phyloP scores from a whole-genome alignment of 2,113 vertebrate genomes.

The Cyphomyrus discorhynchus region DNA sequence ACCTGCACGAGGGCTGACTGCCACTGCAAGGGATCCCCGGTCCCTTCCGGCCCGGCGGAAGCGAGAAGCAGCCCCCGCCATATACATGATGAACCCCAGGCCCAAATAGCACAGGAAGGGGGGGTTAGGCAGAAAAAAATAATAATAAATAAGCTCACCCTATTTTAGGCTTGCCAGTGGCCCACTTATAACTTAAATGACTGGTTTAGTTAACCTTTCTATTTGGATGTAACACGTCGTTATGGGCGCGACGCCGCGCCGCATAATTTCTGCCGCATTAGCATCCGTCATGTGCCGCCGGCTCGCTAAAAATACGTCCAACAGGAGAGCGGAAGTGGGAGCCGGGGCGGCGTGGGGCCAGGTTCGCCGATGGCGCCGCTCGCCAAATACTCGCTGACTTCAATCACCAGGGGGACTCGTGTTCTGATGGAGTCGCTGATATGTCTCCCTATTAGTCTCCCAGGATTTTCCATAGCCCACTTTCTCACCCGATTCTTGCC shows the following conservation, averaged over 20 bases:
- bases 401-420: constrained; percentile 80
- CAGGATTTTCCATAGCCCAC: constrained; percentile 73
- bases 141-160: constrained; percentile 22
- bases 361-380: constrained; percentile 62
- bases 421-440: constrained; percentile 88
- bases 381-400: constrained; percentile 83
- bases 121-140: neutral
- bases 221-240: constrained; percentile 64
- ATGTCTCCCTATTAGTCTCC: constrained; percentile 81
- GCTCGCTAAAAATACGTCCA: constrained; percentile 66
- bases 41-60: neutral
- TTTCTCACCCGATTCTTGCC: constrained; percentile 77
- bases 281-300: constrained; percentile 67
- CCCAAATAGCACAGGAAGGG: neutral
- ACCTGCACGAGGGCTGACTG: neutral
- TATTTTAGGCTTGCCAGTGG: constrained; percentile 52
- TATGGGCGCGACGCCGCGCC: constrained; percentile 57
- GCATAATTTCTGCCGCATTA: constrained; percentile 72
- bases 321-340: constrained; percentile 61
- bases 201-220: constrained; percentile 69
- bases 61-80: neutral
- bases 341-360: constrained; percentile 64
- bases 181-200: constrained; percentile 72
- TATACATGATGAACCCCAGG: neutral
- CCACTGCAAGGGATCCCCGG: neutral